Conservation (phyloP, 2,888 invertebrate species). For the Griposia aprilina region DNA sequence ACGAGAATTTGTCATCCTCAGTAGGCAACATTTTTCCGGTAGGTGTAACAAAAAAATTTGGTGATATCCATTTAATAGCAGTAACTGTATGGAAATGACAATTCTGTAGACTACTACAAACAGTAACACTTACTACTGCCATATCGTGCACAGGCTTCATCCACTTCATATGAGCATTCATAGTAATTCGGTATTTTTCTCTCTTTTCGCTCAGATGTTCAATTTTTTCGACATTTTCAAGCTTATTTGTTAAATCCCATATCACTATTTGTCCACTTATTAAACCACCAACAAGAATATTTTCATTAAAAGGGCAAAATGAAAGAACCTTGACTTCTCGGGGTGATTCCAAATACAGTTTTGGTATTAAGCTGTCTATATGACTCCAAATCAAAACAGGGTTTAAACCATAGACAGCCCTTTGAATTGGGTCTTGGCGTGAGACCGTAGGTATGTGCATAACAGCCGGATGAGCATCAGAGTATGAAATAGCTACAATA, state of each 20-base stretch:
- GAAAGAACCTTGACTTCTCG: constrained; percentile 92
- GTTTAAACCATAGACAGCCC: constrained; percentile 91
- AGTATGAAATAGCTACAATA: constrained; percentile 92
- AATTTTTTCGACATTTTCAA: constrained; percentile 91
- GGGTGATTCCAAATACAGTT: constrained; percentile 92
- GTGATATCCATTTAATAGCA: constrained; percentile 92
- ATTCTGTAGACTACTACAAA: constrained; percentile 90
- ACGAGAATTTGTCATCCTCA: constrained; percentile 79
- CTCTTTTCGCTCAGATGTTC: constrained; percentile 92
- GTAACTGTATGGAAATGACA: constrained; percentile 92
- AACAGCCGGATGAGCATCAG: constrained; percentile 89
- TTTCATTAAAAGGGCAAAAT: constrained; percentile 93
- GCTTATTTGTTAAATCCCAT: constrained; percentile 93
- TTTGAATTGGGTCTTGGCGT: constrained; percentile 87
- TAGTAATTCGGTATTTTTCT: constrained; percentile 91
- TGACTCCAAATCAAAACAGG: constrained; percentile 94
- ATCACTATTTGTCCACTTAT: constrained; percentile 93
- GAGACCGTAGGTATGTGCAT: constrained; percentile 80
- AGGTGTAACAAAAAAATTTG: constrained; percentile 90
- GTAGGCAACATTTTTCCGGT: constrained; percentile 89
- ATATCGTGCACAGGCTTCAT: constrained; percentile 92
- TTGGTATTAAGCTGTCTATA: constrained; percentile 92
- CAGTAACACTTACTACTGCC: constrained; percentile 90
- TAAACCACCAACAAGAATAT: constrained; percentile 93
- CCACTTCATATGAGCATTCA: constrained; percentile 92